Percentiles rank a stretch among this genome's conserved stretches.
Conservation (phyloP, 2,888 invertebrate species). For the Fragum sueziense region DNA sequence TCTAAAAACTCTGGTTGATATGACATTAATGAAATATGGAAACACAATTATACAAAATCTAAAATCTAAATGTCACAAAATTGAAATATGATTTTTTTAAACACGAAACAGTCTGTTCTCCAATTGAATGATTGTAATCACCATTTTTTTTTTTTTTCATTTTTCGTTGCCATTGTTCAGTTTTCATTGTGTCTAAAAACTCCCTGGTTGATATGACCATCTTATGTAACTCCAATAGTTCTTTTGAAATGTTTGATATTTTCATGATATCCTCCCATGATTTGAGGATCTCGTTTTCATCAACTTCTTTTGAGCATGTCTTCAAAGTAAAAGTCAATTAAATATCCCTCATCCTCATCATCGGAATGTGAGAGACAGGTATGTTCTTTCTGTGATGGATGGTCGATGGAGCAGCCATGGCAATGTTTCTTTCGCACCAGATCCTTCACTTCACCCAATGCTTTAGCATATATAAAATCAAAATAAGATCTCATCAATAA, state of each 20-base stretch:
- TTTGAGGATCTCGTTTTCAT: constrained; percentile 23
- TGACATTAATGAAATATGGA: background rate
- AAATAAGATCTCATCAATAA: constrained; percentile 30
- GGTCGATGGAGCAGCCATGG: constrained; percentile 27
- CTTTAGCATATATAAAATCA: constrained; percentile 40
- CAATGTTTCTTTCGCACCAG: constrained; percentile 19
- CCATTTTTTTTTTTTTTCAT: constrained; percentile 33
- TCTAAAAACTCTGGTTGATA: background rate
- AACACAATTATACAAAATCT: background rate
- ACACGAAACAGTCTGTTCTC: constrained; percentile 19
- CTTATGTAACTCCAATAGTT: constrained; percentile 28
- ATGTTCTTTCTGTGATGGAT: constrained; percentile 41
- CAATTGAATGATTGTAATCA: constrained; percentile 20
- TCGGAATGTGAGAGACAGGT: constrained; percentile 12
- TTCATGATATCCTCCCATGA: constrained; percentile 29
- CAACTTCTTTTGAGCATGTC: constrained; percentile 29
- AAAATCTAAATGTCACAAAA: too few species aligned
- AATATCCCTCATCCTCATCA: constrained; percentile 22
- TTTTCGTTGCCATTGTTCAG: constrained; percentile 33
- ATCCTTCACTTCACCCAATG: constrained; percentile 18
- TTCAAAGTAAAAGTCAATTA: constrained; percentile 31
- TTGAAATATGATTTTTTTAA: background rate
- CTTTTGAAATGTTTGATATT: constrained; percentile 21
- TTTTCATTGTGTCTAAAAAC: constrained; percentile 37
- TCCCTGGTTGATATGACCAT: constrained; percentile 24